These are phyloP conservation scores for Arenaria interpres DNA, from an alignment of 2,113 vertebrate species.

Conservation along the genomic window DNA sequence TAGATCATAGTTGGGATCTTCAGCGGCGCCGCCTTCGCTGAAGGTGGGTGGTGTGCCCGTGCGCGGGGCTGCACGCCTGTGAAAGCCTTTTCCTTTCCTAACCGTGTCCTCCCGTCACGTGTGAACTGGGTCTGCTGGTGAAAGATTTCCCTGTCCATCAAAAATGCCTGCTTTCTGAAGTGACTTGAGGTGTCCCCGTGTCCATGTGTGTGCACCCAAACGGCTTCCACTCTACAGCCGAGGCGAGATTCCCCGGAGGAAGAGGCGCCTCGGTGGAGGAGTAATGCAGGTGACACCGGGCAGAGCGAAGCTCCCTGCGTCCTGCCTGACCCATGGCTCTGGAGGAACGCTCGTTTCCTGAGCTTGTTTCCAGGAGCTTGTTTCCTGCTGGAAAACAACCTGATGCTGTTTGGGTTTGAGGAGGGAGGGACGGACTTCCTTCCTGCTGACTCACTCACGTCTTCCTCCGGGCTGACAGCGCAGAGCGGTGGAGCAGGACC, in stretches of 20 bases:
- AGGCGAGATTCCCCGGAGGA: not conserved
- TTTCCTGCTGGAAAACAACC: not conserved
- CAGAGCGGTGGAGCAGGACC: not conserved
- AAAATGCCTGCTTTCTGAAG: not conserved
- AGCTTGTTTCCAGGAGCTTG: too few relatives aligned
- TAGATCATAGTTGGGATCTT: accelerated
- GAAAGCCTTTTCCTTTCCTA: not conserved
- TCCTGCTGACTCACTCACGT: not conserved
- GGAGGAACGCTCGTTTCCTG: not conserved
- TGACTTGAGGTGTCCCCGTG: not conserved
- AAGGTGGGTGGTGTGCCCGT: not conserved
- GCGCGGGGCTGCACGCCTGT: accelerated
- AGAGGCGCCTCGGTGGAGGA: not conserved
- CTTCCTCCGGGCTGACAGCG: not conserved
- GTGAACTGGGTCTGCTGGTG: not conserved
- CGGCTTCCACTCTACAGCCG: not conserved
- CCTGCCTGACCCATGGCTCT: not conserved
- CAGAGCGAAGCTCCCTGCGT: not conserved
- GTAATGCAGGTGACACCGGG: not conserved
- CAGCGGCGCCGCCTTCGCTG: not conserved
- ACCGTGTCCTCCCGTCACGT: not conserved
- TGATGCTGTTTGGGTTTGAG: not conserved
- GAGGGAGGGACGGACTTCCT: not conserved
- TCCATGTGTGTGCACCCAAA: accelerated
- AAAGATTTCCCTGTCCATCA: accelerated